These are phyloP conservation scores for Pangasianodon gigas DNA, from an alignment of 2,113 vertebrate species.

Conservation along the genomic window DNA sequence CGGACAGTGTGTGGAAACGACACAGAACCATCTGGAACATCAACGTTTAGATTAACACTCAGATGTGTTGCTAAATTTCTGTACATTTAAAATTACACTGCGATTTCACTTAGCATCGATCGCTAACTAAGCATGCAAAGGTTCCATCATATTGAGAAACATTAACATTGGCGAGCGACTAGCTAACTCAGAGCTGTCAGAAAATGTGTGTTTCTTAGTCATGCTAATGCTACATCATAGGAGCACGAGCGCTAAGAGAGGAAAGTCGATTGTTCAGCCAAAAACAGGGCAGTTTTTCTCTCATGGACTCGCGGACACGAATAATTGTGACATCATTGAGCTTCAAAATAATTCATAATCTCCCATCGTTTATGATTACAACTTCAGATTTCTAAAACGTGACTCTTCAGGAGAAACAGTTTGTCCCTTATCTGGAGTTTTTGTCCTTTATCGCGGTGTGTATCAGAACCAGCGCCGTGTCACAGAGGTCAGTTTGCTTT, in stretches of 20 bases:
- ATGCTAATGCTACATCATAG: neutral
- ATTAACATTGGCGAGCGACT: neutral
- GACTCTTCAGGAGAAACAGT: neutral
- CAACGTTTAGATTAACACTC: neutral
- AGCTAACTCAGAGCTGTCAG: neutral
- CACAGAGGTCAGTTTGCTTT: conserved; percentile 22
- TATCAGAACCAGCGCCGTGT: conserved; percentile 1
- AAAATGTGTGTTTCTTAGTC: neutral
- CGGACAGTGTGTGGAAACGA: neutral
- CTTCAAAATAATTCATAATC: neutral
- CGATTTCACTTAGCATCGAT: neutral
- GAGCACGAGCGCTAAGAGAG: neutral
- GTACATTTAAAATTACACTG: neutral
- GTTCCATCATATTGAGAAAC: neutral
- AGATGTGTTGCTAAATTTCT: neutral
- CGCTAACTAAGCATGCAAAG: neutral
- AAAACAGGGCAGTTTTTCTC: neutral
- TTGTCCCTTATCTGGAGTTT: neutral
- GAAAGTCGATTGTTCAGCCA: neutral
- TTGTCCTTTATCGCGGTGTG: neutral
- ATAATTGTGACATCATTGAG: neutral
- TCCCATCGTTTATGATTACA: neutral
- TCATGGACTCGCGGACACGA: neutral
- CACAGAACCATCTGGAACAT: neutral
- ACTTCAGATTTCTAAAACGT: neutral